These are phyloP conservation scores for Marasmarcha lunaedactyla DNA, from an alignment of 2,888 invertebrate species.

Conservation along the genomic window DNA sequence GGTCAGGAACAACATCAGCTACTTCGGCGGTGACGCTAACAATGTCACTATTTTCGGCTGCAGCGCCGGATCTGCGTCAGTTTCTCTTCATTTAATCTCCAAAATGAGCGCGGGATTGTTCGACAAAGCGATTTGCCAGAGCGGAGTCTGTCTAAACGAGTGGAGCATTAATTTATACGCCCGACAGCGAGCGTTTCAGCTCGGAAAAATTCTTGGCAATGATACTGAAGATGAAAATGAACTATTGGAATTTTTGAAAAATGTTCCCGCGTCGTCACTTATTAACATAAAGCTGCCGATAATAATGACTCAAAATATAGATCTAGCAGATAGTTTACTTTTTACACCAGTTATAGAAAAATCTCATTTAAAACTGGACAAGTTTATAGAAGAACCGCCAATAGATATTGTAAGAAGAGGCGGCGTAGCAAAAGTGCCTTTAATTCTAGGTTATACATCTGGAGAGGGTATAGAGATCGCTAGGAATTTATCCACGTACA, in stretches of 20 bases:
- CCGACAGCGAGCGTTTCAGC: constrained; percentile 45
- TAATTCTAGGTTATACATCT: constrained; percentile 52
- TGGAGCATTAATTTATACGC: constrained; percentile 49
- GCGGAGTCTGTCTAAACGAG: constrained; percentile 55
- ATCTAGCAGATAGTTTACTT: constrained; percentile 39
- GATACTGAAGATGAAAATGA: constrained; percentile 43
- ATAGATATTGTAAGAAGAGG: constrained; percentile 33
- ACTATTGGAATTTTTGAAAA: constrained; percentile 39
- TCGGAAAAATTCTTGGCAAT: constrained; percentile 47
- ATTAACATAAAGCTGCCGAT: constrained; percentile 40
- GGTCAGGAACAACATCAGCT: constrained; percentile 50
- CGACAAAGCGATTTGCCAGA: constrained; percentile 61
- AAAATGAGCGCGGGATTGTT: constrained; percentile 52
- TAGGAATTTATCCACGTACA: constrained; percentile 28
- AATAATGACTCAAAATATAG: constrained; percentile 28
- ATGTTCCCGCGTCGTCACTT: constrained; percentile 33
- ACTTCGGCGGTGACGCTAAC: constrained; percentile 49
- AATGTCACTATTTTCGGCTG: constrained; percentile 60
- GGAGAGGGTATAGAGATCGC: constrained; percentile 57
- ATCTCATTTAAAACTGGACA: constrained; percentile 26
- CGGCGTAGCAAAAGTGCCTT: constrained; percentile 36
- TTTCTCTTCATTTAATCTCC: constrained; percentile 48
- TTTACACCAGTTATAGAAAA: constrained; percentile 59
- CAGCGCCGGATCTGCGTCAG: constrained; percentile 53
- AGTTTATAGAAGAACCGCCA: constrained; percentile 40